These are phyloP conservation scores for Ptychochromis oligacanthus DNA, from an alignment of 2,113 vertebrate genomes.

Conservation along the genomic window DNA sequence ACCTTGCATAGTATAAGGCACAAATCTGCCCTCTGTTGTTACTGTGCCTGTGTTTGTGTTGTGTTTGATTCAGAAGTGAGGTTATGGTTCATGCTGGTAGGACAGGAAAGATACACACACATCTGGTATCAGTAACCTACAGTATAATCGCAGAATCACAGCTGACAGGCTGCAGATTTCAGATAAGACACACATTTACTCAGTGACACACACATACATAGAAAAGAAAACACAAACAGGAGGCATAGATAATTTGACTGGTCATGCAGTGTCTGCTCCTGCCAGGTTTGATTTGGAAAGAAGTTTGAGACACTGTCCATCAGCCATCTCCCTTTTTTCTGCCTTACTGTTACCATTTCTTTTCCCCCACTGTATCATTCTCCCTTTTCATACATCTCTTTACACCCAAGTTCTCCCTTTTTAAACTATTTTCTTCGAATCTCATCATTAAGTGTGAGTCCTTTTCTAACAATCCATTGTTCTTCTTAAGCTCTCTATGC, in stretches of 20 bases:
- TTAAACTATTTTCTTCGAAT: neutral
- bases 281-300: slow-evolving; percentile 57
- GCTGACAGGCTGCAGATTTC: slow-evolving; percentile 67
- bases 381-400: neutral
- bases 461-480: neutral
- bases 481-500: neutral
- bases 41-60: slow-evolving; percentile 37
- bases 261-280: slow-evolving; percentile 39
- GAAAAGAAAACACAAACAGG: slow-evolving; percentile 50
- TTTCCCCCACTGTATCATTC: neutral
- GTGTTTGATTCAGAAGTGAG: slow-evolving; percentile 58
- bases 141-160: slow-evolving; percentile 69
- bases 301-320: slow-evolving; percentile 36
- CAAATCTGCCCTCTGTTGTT: slow-evolving; percentile 49
- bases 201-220: slow-evolving; percentile 21
- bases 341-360: neutral
- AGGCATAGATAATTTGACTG: slow-evolving; percentile 61
- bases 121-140: slow-evolving; percentile 58
- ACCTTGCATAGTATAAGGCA: slow-evolving; percentile 42
- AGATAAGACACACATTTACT: slow-evolving; percentile 58
- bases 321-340: slow-evolving; percentile 28
- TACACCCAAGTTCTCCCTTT: neutral
- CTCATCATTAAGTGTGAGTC: neutral
- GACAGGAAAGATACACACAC: slow-evolving; percentile 28
- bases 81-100: slow-evolving; percentile 66